Percentiles rank a stretch among this genome's conserved stretches.
Evolutionary conservation across 2,888 invertebrate genomes (phyloP).

Genomic region (Axea sp.): DNA sequence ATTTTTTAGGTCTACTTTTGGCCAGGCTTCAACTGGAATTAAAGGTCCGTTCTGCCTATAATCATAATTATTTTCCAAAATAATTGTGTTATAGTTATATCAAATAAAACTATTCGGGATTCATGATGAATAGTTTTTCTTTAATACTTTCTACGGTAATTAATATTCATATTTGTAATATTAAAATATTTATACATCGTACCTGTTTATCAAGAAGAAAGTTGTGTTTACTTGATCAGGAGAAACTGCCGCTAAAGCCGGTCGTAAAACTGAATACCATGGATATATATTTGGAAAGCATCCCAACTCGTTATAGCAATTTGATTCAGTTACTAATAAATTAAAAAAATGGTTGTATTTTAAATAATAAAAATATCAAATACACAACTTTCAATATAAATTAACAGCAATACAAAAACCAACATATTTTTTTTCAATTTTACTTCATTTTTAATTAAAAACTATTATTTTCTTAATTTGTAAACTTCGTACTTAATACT

Average conservation of each 20-base stretch:
- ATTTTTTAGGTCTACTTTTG: constrained; percentile 67
- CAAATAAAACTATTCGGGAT: too few species aligned
- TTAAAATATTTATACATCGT: constrained; percentile 1
- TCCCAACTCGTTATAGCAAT: constrained; percentile 76
- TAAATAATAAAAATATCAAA: background rate
- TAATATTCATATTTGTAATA: too few species aligned
- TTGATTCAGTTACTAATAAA: constrained; percentile 33
- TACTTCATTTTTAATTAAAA: too few species aligned
- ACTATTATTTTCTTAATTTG: too few species aligned
- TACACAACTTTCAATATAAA: too few species aligned
- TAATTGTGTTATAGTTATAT: too few species aligned
- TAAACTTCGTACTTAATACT: too few species aligned
- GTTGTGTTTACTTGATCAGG: constrained; percentile 74
- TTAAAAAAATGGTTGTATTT: background rate
- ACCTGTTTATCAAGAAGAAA: constrained; percentile 74
- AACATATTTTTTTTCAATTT: too few species aligned
- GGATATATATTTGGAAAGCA: constrained; percentile 76
- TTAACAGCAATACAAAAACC: too few species aligned
- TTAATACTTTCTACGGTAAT: too few species aligned
- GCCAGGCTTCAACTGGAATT: constrained; percentile 61
- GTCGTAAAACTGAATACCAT: constrained; percentile 75
- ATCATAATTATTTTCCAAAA: too few species aligned
- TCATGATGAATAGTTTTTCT: too few species aligned
- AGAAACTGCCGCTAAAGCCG: constrained; percentile 72
- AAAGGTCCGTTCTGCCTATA: constrained; percentile 42